Evolutionary conservation across 2,797 vertebrate species (phyloP).

Genomic region (Pygocentrus nattereri): DNA sequence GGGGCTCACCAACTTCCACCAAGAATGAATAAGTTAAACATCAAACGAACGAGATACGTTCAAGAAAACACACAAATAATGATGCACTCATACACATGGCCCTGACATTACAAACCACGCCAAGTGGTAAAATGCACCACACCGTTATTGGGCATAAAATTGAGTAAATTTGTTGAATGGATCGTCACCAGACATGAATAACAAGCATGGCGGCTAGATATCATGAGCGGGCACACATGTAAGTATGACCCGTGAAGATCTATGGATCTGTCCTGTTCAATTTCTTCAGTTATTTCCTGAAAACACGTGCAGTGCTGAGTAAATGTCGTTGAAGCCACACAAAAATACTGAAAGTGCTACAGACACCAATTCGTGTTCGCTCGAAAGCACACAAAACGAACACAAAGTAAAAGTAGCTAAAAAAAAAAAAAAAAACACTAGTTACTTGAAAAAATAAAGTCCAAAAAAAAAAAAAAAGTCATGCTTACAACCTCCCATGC

Average conservation of each 20-base stretch:
- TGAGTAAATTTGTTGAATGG: neutral
- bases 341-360: slow-evolving; percentile 5
- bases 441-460: neutral
- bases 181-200: neutral
- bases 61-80: slow-evolving; percentile 1
- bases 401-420: neutral
- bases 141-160: neutral
- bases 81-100: slow-evolving; percentile 11
- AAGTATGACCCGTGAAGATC: neutral
- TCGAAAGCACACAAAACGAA: slow-evolving; percentile 7
- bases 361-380: slow-evolving; percentile 1
- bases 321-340: slow-evolving; percentile 19
- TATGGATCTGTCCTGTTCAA: neutral
- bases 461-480: neutral
- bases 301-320: slow-evolving; percentile 23
- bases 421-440: neutral
- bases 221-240: neutral
- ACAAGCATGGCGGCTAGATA: neutral
- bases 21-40: slow-evolving; percentile 52
- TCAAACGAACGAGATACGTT: neutral
- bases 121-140: neutral
- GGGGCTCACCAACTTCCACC: slow-evolving; percentile 38
- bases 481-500: neutral
- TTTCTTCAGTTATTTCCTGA: slow-evolving; percentile 2
- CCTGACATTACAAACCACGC: neutral